Conservation (phyloP, 2,797 vertebrate species). For the Sparidentex hasta region DNA sequence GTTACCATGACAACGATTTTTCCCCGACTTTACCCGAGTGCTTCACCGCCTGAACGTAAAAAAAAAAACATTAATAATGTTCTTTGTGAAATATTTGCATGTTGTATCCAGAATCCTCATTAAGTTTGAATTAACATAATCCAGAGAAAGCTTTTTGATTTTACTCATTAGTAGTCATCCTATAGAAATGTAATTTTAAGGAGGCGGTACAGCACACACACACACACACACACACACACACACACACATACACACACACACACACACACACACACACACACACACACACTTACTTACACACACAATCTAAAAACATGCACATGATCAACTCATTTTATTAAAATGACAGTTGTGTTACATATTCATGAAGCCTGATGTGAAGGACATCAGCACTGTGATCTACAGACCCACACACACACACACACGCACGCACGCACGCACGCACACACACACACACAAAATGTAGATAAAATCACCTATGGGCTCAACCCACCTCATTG, state of each 20-base stretch:
- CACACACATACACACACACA: background rate
- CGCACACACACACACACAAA: constrained; percentile 20
- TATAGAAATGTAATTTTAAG: too few species aligned
- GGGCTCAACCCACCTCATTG: constrained; percentile 15
- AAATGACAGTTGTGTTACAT: constrained; percentile 66
- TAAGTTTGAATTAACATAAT: background rate
- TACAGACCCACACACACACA: constrained; percentile 15
- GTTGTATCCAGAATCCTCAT: background rate
- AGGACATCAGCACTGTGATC: constrained; percentile 62
- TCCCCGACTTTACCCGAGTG: too few species aligned
- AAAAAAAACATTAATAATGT: too few species aligned
- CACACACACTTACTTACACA: constrained; percentile 13
- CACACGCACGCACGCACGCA: constrained; percentile 9
- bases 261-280: constrained; percentile 17
- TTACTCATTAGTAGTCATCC: too few species aligned
- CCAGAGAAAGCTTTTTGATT: background rate
- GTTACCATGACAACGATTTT: too few species aligned
- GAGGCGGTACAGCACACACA: too few species aligned
- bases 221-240: too few species aligned
- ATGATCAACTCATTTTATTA: constrained; percentile 61
- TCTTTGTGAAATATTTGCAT: too few species aligned
- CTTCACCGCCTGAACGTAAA: too few species aligned
- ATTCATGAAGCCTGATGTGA: constrained; percentile 71
- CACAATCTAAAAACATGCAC: background rate
- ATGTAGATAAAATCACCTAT: constrained; percentile 25